A percentile compares a stretch with the other conserved stretches of the same genome.
phyloP scores from a whole-genome alignment of 2,797 vertebrate genomes.

The Myotis myotis region DNA sequence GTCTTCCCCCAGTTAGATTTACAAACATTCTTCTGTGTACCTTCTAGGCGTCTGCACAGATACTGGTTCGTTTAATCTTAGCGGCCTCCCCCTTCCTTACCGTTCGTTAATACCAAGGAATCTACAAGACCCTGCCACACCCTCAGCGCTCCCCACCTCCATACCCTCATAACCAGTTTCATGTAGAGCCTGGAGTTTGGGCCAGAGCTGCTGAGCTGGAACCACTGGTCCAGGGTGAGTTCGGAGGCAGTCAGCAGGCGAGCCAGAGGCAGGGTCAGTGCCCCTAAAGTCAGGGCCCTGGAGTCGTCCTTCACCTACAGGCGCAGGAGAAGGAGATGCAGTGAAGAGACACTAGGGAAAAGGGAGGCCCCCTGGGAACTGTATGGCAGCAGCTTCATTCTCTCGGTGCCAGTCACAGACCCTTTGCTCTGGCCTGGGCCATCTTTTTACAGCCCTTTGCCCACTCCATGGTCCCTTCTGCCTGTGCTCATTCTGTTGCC shows the following conservation, averaged over 20 bases:
- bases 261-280: constrained; percentile 87
- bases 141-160: constrained; percentile 46
- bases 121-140: background rate
- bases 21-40: background rate
- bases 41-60: background rate
- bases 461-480: background rate
- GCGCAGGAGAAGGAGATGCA: background rate
- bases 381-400: background rate
- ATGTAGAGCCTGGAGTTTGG: constrained; percentile 90
- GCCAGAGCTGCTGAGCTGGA: constrained; percentile 91
- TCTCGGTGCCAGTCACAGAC: background rate
- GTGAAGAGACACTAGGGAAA: background rate
- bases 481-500: background rate
- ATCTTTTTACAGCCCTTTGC: background rate
- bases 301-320: constrained; percentile 93
- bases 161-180: constrained; percentile 92
- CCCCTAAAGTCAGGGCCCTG: constrained; percentile 88
- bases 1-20: background rate
- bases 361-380: background rate
- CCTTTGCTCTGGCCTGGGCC: background rate
- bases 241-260: constrained; percentile 87
- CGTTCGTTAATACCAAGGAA: background rate
- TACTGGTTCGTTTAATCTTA: background rate
- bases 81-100: background rate
- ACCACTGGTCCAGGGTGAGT: constrained; percentile 93